Evolutionary conservation across 2,888 invertebrate genomes (phyloP), one percentile per base, ranked within the genome.

Genomic region (Catocala nupta): DNA sequence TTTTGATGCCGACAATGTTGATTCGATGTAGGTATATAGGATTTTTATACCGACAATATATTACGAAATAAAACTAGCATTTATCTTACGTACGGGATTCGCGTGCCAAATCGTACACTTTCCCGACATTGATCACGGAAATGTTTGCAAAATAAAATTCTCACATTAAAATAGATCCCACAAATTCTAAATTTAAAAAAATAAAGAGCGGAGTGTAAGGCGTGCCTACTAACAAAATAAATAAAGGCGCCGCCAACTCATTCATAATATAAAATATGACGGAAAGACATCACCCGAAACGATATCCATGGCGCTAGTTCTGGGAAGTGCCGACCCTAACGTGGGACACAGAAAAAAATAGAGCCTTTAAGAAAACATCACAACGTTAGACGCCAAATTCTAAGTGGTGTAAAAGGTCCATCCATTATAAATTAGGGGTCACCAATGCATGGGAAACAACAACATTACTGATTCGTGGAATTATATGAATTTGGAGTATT

Each of bases 301-400:
- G 53, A 61, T 70, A 75, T 71, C 64, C 64, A 71, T 71, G 65
- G 65, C 63, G 67, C 42, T 68, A 68, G 62, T 87, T 87, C 87
- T 84, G 57, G 77, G 87, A 87, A 88, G 71, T 68, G 61, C 56
- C 71, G 76, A 77, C 79, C 82, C 77, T 66, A 71, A 55, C 73
- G 77, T 75, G 81, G 76, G 76, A 79, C 59, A 71, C 52, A 45
- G 2, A 42, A 65, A 78, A 71, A 75, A 74, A 73, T 67, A 66
- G 70, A 61, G 59, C 63, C 74, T 77, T 78, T 79, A 63, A 71
- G 61, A 72, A 68, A 75, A 74, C 63, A 70, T 68, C 51, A 59
- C 66, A 53, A 70, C 70, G 70, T 77, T 78, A 77, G 80, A 83
- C 82, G 78, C 78, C 78, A 75, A 78, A 63, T 58, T 62, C 55